Evolutionary conservation across 1,140 invertebrate species (phyloP).

Genomic region (Heterodera carotae): DNA sequence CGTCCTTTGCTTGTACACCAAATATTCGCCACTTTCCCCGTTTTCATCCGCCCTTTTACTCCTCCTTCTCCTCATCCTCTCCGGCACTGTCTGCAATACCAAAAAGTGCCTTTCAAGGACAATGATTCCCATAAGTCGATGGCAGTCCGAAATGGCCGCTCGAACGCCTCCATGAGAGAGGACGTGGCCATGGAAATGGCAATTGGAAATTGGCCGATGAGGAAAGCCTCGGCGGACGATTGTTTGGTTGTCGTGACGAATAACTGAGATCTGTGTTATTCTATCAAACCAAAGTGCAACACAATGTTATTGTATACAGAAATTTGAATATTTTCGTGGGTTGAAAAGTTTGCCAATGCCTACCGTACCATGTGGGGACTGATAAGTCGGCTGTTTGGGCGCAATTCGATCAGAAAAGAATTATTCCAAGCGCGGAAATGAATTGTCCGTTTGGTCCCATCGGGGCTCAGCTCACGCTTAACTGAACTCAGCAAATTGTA

Average conservation of each 20-base stretch:
- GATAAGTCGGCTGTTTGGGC: slow-evolving; percentile 54
- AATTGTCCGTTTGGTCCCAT: slow-evolving; percentile 38
- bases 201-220: slow-evolving; percentile 32
- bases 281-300: slow-evolving; percentile 14
- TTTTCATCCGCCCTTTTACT: background rate
- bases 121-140: slow-evolving; percentile 56
- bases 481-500: slow-evolving; percentile 51
- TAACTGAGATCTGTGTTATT: slow-evolving; percentile 45
- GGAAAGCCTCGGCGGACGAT: slow-evolving; percentile 41
- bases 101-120: slow-evolving; percentile 62
- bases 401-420: slow-evolving; percentile 55
- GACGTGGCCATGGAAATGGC: slow-evolving; percentile 60
- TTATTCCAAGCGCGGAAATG: slow-evolving; percentile 58
- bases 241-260: slow-evolving; percentile 50
- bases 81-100: slow-evolving; percentile 61
- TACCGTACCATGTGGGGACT: slow-evolving; percentile 59
- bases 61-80: slow-evolving; percentile 28
- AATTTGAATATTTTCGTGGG: too few relatives aligned
- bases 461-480: slow-evolving; percentile 18
- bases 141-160: slow-evolving; percentile 62
- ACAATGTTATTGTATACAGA: too few relatives aligned
- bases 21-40: slow-evolving; percentile 7
- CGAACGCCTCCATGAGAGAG: slow-evolving; percentile 50
- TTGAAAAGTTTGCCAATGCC: background rate
- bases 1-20: slow-evolving; percentile 4